Evolutionary conservation across 2,888 invertebrate species (phyloP), one percentile per base, ranked within the genome.

Genomic region (Herminia tarsipennalis): DNA sequence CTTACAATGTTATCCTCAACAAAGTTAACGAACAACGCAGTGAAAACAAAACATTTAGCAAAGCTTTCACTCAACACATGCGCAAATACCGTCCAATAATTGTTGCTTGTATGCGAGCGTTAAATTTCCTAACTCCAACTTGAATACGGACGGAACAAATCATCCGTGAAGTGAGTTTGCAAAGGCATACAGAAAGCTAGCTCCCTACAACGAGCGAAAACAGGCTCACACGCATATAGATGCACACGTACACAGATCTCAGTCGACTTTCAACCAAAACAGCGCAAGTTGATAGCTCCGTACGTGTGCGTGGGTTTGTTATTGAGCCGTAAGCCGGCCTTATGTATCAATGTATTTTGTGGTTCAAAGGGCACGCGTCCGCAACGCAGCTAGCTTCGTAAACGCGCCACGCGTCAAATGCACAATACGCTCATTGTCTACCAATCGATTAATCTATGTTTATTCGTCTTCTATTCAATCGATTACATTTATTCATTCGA

Each of bases 121-220:
- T 51, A 55, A 68, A 61, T 63, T 58, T 60, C 52, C 38, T 46
- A 62, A 58, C 49, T 56, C 40, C 35, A 64, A 57, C 56, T 66
- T 64, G 66, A 61, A 57, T 65, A 65, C 53, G 35, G 58, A 57
- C 57, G 49, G 34, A 40, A 59, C 63, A 73, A 74, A 74, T 76
- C 74, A 71, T 63, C 66, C 70, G 66, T 74, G 66, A 74, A 76
- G 71, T 67, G 74, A 65, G 66, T 65, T 70, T 60, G 66, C 60
- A 66, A 66, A 63, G 65, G n/a, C n/a, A n/a, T n/a, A n/a, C n/a
- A n/a, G n/a, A n/a, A n/a, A n/a, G n/a, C n/a, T n/a, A n/a, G n/a
- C n/a, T n/a, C n/a, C n/a, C n/a, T n/a, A n/a, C n/a, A n/a, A n/a
- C n/a, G n/a, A n/a, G n/a, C n/a, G n/a, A n/a, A n/a, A n/a, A n/a